These are phyloP conservation scores for Ictidomys tridecemlineatus DNA, from an alignment of 2,113 vertebrate species.

Conservation along the genomic window DNA sequence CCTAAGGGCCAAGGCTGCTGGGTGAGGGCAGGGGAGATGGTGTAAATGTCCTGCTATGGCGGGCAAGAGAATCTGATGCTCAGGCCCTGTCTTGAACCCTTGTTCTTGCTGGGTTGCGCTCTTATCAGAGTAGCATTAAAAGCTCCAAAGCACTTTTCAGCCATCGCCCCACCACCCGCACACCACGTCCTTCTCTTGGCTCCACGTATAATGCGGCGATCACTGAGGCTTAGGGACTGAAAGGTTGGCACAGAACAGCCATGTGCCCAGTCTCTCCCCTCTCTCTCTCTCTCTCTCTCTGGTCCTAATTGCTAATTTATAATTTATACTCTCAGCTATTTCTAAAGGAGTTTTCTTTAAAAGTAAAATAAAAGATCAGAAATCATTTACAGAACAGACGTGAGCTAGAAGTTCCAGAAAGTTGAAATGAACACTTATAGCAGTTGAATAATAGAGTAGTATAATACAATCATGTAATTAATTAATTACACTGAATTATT, in stretches of 20 bases:
- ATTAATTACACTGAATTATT: not conserved
- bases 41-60: too few relatives aligned
- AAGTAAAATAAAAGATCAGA: slow-evolving; percentile 69
- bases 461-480: not conserved
- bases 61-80: not conserved
- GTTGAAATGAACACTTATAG: not conserved
- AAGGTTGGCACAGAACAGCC: not conserved
- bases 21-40: accelerated
- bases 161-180: not conserved
- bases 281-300: not conserved
- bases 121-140: not conserved
- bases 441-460: not conserved
- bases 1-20: not conserved
- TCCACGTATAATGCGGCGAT: not conserved
- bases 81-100: not conserved
- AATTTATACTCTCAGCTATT: slow-evolving; percentile 59
- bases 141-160: not conserved
- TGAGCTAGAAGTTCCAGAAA: not conserved
- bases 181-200: not conserved
- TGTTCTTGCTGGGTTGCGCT: not conserved
- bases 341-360: slow-evolving; percentile 69
- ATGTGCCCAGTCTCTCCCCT: not conserved
- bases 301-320: slow-evolving; percentile 66
- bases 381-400: slow-evolving; percentile 29
- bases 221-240: not conserved